Evolutionary conservation across 2,113 vertebrate species (phyloP).

Genomic region (Chaetorhynchus papuensis): DNA sequence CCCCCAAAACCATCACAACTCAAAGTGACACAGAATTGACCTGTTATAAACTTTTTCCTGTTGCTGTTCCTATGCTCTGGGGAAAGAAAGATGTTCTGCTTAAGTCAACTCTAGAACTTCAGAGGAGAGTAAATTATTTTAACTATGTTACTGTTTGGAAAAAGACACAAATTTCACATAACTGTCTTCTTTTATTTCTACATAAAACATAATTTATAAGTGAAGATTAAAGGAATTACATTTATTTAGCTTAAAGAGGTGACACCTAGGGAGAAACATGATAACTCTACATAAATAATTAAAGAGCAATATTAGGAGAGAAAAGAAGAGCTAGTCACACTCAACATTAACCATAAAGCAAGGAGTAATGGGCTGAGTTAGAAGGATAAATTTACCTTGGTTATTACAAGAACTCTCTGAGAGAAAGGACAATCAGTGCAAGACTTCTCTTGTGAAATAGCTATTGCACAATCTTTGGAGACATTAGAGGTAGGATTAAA

Average conservation of each 20-base stretch:
- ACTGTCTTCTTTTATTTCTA: neutral
- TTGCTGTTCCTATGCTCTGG: neutral
- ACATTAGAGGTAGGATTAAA: neutral
- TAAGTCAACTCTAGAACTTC: neutral
- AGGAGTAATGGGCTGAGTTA: neutral
- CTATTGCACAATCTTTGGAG: neutral
- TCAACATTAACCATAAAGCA: neutral
- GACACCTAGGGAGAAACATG: neutral
- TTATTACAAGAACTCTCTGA: neutral
- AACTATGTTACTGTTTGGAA: neutral
- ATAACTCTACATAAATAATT: neutral
- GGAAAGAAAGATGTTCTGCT: neutral
- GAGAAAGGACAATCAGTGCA: neutral
- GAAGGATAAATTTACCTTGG: neutral
- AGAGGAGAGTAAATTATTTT: neutral
- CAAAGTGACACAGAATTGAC: neutral
- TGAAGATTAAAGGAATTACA: neutral
- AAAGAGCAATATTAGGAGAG: neutral
- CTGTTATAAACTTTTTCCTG: neutral
- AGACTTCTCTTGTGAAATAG: neutral
- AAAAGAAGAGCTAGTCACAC: neutral
- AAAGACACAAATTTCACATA: neutral
- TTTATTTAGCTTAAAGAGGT: neutral
- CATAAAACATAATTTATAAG: neutral
- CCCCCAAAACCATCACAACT: neutral